phyloP scores from a whole-genome alignment of 1,140 invertebrate genomes.

The Aleiodes sp. region DNA sequence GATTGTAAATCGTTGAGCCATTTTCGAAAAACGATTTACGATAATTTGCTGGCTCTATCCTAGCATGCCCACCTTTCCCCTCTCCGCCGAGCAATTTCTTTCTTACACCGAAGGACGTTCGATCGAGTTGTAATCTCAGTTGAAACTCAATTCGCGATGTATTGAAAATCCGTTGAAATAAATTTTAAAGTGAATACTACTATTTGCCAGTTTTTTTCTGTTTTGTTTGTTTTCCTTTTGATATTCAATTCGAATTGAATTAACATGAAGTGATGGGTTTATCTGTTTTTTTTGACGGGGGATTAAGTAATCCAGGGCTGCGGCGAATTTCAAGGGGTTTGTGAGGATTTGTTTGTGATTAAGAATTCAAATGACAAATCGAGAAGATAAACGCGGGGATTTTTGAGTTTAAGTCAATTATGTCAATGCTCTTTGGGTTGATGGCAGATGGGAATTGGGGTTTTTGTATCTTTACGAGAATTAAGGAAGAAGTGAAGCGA shows the following conservation, averaged over 20 bases:
- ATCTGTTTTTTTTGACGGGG: background rate
- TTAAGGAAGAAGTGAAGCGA: no score
- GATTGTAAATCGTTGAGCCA: background rate
- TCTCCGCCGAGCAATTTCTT: no score
- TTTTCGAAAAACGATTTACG: slow-evolving; percentile 1
- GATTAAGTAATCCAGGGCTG: background rate
- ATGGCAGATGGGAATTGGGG: no score
- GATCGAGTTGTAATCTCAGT: background rate
- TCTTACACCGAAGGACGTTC: background rate
- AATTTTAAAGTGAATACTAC: no score
- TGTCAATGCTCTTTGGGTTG: background rate
- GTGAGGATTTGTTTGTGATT: background rate
- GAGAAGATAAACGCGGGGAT: background rate
- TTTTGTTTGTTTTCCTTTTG: no score
- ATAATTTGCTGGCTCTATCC: background rate
- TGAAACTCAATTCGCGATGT: background rate
- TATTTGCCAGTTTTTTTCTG: no score
- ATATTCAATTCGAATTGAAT: no score
- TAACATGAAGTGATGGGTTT: background rate
- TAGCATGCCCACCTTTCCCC: background rate
- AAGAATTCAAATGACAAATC: background rate
- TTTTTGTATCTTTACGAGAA: no score
- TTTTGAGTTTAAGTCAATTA: no score
- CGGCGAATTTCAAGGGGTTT: background rate
- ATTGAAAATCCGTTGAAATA: background rate